A percentile compares a stretch with the other conserved stretches of the same genome.
These are phyloP conservation scores for Drosophila leontia DNA, from an alignment of 1,140 invertebrate species.

Conservation along the genomic window DNA sequence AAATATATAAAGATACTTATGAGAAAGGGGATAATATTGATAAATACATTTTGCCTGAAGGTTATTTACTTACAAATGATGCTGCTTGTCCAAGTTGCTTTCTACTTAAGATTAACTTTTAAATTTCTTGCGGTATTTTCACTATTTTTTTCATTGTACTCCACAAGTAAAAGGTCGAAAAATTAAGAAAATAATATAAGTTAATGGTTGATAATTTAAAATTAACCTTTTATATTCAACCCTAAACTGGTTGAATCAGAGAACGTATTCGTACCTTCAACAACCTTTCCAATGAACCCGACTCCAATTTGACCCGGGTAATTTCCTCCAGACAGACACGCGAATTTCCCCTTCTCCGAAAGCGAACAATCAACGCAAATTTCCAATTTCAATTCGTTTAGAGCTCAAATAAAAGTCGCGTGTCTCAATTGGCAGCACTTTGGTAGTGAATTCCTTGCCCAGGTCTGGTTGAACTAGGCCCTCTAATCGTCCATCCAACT, in stretches of 20 bases:
- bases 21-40: constrained; percentile 15
- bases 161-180: background rate
- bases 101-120: background rate
- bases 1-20: constrained; percentile 12
- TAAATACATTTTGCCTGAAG: constrained; percentile 17
- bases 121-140: background rate
- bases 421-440: constrained; percentile 31
- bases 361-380: constrained; percentile 16
- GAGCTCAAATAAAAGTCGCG: constrained; percentile 21
- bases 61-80: background rate
- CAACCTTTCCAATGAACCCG: constrained; percentile 18
- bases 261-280: background rate
- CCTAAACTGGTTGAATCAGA: background rate
- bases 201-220: background rate
- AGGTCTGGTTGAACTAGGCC: constrained; percentile 16
- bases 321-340: constrained; percentile 37
- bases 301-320: constrained; percentile 26
- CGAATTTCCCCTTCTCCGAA: constrained; percentile 4
- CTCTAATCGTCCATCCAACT: constrained; percentile 12
- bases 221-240: background rate
- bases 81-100: background rate
- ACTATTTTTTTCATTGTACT: too few species aligned
- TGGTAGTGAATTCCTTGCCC: background rate
- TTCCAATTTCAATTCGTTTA: constrained; percentile 39
- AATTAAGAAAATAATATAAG: background rate